These are phyloP conservation scores for Ethmia dodecea DNA, from an alignment of 2,888 invertebrate genomes.

Conservation along the genomic window DNA sequence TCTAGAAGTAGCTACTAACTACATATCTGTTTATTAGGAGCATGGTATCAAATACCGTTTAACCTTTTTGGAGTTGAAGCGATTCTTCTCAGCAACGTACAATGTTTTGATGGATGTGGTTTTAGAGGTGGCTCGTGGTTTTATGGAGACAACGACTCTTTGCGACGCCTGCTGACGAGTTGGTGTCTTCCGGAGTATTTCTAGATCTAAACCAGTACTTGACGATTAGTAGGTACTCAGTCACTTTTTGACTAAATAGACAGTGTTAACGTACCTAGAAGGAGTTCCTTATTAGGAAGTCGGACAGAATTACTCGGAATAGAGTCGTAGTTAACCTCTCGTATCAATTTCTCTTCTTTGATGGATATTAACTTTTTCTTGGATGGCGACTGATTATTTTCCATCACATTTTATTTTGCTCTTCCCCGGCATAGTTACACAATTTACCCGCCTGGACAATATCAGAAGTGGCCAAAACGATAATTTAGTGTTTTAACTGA, in stretches of 20 bases:
- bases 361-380: constrained; percentile 57
- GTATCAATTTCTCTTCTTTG: constrained; percentile 56
- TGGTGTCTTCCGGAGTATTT: constrained; percentile 45
- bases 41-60: too few relatives aligned
- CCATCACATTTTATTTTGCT: constrained; percentile 71
- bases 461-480: constrained; percentile 28
- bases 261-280: constrained; percentile 34
- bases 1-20: too few relatives aligned
- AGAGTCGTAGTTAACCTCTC: constrained; percentile 50
- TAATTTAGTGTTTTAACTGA: constrained; percentile 35
- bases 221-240: constrained; percentile 4
- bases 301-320: constrained; percentile 29
- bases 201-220: constrained; percentile 37
- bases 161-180: constrained; percentile 37
- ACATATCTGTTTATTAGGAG: too few relatives aligned
- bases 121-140: constrained; percentile 47
- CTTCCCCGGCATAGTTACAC: constrained; percentile 59
- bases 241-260: background rate
- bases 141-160: constrained; percentile 54
- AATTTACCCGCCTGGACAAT: constrained; percentile 29
- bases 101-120: constrained; percentile 53
- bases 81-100: constrained; percentile 52
- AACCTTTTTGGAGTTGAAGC: constrained; percentile 49
- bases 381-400: constrained; percentile 64
- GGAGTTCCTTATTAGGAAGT: constrained; percentile 37